phyloP scores from a whole-genome alignment of 2,797 vertebrate genomes.

The Notolabrus celidotus region DNA sequence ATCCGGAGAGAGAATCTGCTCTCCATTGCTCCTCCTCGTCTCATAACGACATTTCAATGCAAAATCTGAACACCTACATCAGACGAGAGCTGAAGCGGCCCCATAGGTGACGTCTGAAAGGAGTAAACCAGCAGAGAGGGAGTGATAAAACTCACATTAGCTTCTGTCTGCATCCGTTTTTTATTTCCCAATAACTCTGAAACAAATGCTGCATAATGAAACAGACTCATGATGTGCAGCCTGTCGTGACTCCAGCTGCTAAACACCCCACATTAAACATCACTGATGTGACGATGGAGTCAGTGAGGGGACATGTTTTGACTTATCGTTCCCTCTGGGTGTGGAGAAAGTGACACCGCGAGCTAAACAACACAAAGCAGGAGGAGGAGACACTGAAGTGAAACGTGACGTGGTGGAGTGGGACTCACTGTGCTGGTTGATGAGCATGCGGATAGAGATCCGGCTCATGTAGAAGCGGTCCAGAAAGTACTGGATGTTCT shows the following conservation, averaged over 20 bases:
- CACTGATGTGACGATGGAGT: constrained; percentile 11
- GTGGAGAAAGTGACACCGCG: background rate
- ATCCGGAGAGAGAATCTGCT: no score
- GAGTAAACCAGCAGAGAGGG: no score
- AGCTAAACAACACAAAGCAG: background rate
- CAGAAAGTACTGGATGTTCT: constrained; percentile 97
- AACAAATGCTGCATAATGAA: background rate
- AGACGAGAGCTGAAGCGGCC: no score
- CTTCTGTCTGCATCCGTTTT: background rate
- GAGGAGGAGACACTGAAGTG: background rate
- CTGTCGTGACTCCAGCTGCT: background rate
- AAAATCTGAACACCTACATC: no score
- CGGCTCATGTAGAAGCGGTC: constrained; percentile 98
- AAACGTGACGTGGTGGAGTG: background rate
- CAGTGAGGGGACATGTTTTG: background rate
- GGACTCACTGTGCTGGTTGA: constrained; percentile 96
- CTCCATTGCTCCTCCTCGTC: no score
- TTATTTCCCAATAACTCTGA: background rate
- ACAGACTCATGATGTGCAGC: background rate
- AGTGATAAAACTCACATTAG: no score
- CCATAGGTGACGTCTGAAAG: no score
- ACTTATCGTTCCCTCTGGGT: constrained; percentile 6
- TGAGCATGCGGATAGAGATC: constrained; percentile 97
- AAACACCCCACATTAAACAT: background rate
- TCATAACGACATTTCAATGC: no score